Base-by-base conservation (phyloP, 2,888 invertebrate genomes). In the Himalopsyche tibetana region DNA sequence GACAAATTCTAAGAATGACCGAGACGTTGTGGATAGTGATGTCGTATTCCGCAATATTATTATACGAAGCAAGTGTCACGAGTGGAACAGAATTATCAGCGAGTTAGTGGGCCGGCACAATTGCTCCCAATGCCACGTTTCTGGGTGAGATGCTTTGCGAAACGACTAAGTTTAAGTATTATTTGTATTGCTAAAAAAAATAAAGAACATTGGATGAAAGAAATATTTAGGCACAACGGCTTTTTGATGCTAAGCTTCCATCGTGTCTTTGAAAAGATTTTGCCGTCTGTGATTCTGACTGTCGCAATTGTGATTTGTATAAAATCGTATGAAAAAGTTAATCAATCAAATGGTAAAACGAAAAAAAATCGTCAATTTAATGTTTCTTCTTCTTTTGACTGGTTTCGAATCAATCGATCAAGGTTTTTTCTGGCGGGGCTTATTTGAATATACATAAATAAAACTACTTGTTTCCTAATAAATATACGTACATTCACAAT, bases 51-150 rank as follows among this genome's bases (percentile, higher is more conserved):
- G 74, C 80, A 80, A 81, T 85, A 87, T 81, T 81, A 85, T 84
- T 80, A 83, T 85, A 87, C 85, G 82, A 40, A 38, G 82, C 81
- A 85, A 82, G 82, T 63, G 83, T 56, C 83, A 85, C 79, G 83
- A 74, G 28, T 63, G 63, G 84, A 84, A 85, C 82, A 79, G 82
- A 87, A 87, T 83, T 81, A 45, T 38, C 36, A 69, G 42, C 55
- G 82, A 87, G 55, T 85, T 84, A 85, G 84, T 82, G 82, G 55
- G n/a, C 63, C 40, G 51, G 19, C n/a, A 56, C 56, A 51, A 80
- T 82, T 82, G 82, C 69, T 40, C 82, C 55, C 55, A 36, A n/a
- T 79, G 51, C 40, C 80, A 80, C 80, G 83, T 79, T 84, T 85
- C 80, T 82, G 82, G 87, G n/a, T 84, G 74, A 83, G 45, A 79